phyloP scores from a whole-genome alignment of 2,888 invertebrate species.

The Chrysolina oricalcia region DNA sequence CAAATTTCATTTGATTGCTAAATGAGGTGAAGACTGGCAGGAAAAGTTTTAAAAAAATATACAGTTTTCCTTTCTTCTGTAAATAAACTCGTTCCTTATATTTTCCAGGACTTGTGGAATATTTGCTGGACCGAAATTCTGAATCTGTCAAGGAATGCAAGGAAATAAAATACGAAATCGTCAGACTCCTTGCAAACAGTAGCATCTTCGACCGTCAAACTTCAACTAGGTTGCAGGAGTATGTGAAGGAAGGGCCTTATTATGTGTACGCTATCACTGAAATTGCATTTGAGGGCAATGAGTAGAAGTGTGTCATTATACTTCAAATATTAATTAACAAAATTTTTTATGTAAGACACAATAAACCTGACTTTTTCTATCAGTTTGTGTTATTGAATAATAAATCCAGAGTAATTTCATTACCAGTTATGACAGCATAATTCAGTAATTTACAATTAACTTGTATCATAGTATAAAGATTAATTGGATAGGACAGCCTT shows the following conservation, averaged over 20 bases:
- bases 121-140: constrained; percentile 82
- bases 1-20: background rate
- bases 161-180: constrained; percentile 83
- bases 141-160: constrained; percentile 83
- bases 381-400: no score
- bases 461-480: no score
- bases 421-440: no score
- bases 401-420: no score
- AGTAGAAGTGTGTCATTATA: constrained; percentile 49
- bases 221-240: constrained; percentile 78
- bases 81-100: background rate
- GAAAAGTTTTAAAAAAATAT: no score
- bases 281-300: constrained; percentile 83
- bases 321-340: no score
- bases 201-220: constrained; percentile 77
- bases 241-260: constrained; percentile 86
- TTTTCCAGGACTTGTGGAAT: constrained; percentile 82
- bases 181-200: constrained; percentile 77
- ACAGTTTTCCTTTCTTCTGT: no score
- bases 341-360: no score
- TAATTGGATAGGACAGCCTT: no score
- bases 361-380: no score
- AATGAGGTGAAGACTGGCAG: no score
- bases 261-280: constrained; percentile 81
- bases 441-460: no score